phyloP scores from a whole-genome alignment of 2,113 vertebrate genomes.

The Bucco capensis region DNA sequence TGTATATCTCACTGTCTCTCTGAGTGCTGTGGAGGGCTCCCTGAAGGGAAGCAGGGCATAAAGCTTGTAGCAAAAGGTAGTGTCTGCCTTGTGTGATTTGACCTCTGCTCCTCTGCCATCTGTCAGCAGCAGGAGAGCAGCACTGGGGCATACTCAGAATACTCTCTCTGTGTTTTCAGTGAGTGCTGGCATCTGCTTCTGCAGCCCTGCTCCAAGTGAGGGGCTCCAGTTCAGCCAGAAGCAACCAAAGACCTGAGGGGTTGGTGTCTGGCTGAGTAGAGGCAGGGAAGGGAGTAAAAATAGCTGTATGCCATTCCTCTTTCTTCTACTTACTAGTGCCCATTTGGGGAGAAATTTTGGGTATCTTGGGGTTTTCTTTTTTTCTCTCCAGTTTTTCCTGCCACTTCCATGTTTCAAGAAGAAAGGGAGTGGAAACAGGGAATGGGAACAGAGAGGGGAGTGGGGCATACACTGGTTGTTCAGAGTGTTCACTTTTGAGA shows the following conservation, averaged over 20 bases:
- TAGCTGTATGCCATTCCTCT: neutral
- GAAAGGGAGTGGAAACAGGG: neutral
- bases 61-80: neutral
- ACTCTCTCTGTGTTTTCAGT: neutral
- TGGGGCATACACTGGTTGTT: accelerated
- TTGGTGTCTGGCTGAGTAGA: neutral
- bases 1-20: neutral
- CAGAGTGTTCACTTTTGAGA: neutral
- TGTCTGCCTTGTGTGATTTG: neutral
- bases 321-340: neutral
- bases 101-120: neutral
- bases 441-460: too few relatives aligned
- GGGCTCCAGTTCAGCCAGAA: neutral
- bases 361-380: neutral
- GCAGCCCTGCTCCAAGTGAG: neutral
- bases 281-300: neutral
- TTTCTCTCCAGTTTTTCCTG: neutral
- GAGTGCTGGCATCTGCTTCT: neutral
- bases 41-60: neutral
- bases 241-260: neutral
- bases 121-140: neutral
- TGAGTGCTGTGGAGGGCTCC: neutral
- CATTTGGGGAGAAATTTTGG: neutral
- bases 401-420: neutral
- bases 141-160: neutral